These are phyloP conservation scores for Carcharodon carcharias DNA, from an alignment of 2,797 vertebrate genomes.

Conservation along the genomic window DNA sequence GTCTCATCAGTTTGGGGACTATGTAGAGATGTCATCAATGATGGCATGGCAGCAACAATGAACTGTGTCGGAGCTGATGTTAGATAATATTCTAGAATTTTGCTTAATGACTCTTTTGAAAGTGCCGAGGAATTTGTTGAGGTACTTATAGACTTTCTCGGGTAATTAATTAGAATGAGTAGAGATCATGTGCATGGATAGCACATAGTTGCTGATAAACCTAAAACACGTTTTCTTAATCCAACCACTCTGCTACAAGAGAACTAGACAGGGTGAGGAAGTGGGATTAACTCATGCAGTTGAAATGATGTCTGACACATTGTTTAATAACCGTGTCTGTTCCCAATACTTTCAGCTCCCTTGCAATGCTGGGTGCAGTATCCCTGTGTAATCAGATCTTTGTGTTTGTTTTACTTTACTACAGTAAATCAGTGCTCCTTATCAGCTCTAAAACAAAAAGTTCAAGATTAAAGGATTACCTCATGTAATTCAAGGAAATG, in stretches of 20 bases:
- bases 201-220: background rate
- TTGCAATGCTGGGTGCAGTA: background rate
- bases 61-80: background rate
- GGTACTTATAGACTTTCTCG: background rate
- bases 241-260: no score
- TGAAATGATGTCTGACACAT: background rate
- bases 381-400: background rate
- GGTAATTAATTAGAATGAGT: background rate
- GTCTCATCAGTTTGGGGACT: background rate
- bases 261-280: background rate
- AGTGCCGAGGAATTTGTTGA: background rate
- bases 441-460: background rate
- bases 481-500: conserved; percentile 35
- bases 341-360: background rate
- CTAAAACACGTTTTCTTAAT: background rate
- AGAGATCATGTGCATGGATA: background rate
- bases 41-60: background rate
- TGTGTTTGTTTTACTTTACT: background rate
- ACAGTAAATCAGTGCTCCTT: background rate
- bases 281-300: background rate
- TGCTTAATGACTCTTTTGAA: background rate
- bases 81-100: background rate
- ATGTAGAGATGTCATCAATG: background rate
- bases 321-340: background rate
- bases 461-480: conserved; percentile 38